A percentile compares a stretch with the other conserved stretches of the same genome.
phyloP scores from a whole-genome alignment of 2,797 vertebrate genomes.

The Amniataba percoides region DNA sequence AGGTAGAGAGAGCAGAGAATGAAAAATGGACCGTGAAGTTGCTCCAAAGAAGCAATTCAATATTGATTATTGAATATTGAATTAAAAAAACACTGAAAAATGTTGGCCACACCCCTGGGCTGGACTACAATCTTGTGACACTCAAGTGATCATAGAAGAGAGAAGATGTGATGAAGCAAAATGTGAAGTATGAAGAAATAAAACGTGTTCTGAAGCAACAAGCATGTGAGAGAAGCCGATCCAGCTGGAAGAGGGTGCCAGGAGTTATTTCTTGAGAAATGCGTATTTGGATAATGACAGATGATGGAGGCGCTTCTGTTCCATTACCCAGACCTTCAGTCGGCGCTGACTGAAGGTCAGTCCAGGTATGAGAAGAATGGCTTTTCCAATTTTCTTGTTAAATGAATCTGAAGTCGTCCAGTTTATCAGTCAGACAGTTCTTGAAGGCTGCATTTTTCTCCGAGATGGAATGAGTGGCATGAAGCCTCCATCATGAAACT shows the following conservation, averaged over 20 bases:
- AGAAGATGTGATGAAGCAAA: neutral
- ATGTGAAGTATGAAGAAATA: neutral
- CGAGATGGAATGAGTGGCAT: slow-evolving; percentile 17
- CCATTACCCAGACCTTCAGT: slow-evolving; percentile 36
- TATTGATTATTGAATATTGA: too few relatives aligned
- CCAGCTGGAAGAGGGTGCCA: neutral
- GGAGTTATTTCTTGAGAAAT: slow-evolving; percentile 15
- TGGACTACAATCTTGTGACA: neutral
- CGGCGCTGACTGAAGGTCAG: slow-evolving; percentile 10
- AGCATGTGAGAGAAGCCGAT: neutral
- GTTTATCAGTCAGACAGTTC: slow-evolving; percentile 37
- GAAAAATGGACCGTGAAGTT: too few relatives aligned
- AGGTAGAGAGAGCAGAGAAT: too few relatives aligned
- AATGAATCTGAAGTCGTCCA: slow-evolving; percentile 34
- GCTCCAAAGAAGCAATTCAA: too few relatives aligned
- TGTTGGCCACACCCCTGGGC: too few relatives aligned
- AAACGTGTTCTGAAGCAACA: neutral
- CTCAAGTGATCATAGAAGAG: neutral
- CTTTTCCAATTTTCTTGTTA: slow-evolving; percentile 41
- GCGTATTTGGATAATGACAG: slow-evolving; percentile 16
- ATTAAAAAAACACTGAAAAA: too few relatives aligned
- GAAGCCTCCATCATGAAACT: neutral
- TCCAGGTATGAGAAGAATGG: slow-evolving; percentile 11
- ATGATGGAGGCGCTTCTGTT: slow-evolving; percentile 38
- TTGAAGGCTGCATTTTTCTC: slow-evolving; percentile 19